Conservation (phyloP, 2,888 invertebrate genomes). For the Calliphora vomitoria region DNA sequence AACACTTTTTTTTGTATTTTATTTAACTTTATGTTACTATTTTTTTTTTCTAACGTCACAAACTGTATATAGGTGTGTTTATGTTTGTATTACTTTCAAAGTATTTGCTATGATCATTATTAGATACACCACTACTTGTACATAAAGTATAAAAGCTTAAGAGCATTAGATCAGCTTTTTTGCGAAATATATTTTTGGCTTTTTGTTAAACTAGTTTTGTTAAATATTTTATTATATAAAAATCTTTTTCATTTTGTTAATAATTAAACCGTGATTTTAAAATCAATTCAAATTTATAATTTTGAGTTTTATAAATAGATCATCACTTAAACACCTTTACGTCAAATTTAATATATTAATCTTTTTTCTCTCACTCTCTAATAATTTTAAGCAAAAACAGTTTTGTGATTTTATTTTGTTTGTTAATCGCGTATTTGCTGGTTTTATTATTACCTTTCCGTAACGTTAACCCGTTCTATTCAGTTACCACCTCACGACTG, state of each 20-base stretch:
- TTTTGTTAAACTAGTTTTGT: constrained; percentile 67
- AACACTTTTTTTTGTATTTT: constrained; percentile 13
- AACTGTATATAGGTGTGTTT: not conserved
- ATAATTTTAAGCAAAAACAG: not conserved
- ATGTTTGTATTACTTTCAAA: constrained; percentile 13
- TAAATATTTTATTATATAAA: constrained; percentile 59
- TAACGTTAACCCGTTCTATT: constrained; percentile 80
- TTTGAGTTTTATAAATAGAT: constrained; percentile 2
- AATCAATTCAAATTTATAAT: not conserved
- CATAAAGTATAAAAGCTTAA: constrained; percentile 57
- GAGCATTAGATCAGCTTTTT: constrained; percentile 74
- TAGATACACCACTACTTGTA: constrained; percentile 49
- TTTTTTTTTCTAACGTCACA: constrained; percentile 15
- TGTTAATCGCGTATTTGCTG: constrained; percentile 26
- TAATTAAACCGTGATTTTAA: not conserved
- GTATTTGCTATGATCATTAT: constrained; percentile 43
- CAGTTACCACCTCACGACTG: constrained; percentile 81
- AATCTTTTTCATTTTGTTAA: constrained; percentile 9
- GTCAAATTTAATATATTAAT: not conserved
- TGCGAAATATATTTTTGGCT: constrained; percentile 53
- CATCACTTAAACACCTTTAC: constrained; percentile 41
- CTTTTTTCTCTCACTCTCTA: constrained; percentile 8
- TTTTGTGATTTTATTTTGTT: constrained; percentile 17
- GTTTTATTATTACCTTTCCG: constrained; percentile 76
- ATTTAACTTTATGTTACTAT: constrained; percentile 33